Conservation (phyloP, 2,797 vertebrate species). For the Melanotaenia pygmaea region DNA sequence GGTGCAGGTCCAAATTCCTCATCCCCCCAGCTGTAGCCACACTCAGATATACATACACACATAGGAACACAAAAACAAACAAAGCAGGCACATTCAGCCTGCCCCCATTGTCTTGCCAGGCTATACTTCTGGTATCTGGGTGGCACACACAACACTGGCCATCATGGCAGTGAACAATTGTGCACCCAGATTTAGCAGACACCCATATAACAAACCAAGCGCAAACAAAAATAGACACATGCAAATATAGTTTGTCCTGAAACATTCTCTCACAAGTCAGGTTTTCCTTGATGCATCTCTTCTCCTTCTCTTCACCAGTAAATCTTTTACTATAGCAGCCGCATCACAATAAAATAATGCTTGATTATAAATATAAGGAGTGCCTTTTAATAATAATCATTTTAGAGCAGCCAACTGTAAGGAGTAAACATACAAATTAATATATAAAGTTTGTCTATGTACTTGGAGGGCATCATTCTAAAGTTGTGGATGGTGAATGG, state of each 20-base stretch:
- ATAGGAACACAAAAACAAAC: slow-evolving; percentile 51
- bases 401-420: too few relatives aligned
- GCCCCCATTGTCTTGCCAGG: slow-evolving; percentile 66
- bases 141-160: slow-evolving; percentile 74
- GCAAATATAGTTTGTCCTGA: slow-evolving; percentile 36
- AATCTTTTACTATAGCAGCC: not conserved
- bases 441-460: too few relatives aligned
- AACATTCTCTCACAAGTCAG: slow-evolving; percentile 25
- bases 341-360: not conserved
- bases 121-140: slow-evolving; percentile 77
- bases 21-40: slow-evolving; percentile 71
- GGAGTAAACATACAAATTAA: too few relatives aligned
- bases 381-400: not conserved
- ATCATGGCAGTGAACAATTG: slow-evolving; percentile 74
- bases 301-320: not conserved
- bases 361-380: not conserved
- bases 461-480: not conserved
- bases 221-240: slow-evolving; percentile 49
- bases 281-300: slow-evolving; percentile 24
- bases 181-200: slow-evolving; percentile 75
- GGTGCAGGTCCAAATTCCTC: slow-evolving; percentile 85
- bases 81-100: slow-evolving; percentile 58
- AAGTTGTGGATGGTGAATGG: not conserved
- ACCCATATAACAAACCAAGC: slow-evolving; percentile 67
- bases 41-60: slow-evolving; percentile 40